These are phyloP conservation scores for Peromyscus aztecus DNA, from an alignment of 2,797 vertebrate species.

Conservation along the genomic window DNA sequence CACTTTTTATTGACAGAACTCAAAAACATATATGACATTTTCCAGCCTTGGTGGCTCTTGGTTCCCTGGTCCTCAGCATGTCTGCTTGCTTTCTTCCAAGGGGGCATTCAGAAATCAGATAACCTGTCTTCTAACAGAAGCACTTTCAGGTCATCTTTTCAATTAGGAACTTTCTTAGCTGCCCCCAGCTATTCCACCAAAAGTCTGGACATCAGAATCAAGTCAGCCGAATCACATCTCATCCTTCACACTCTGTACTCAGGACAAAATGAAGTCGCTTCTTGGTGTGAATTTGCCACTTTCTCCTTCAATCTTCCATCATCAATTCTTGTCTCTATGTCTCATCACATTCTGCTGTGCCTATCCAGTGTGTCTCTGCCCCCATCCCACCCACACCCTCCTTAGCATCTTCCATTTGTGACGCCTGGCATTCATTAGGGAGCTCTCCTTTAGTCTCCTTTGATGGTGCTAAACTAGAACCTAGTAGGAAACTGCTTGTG, in stretches of 20 bases:
- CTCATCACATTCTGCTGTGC: background rate
- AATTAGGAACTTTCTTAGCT: constrained; percentile 29
- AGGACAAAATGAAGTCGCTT: background rate
- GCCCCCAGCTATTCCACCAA: background rate
- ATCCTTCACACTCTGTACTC: background rate
- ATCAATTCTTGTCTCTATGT: background rate
- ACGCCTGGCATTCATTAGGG: background rate
- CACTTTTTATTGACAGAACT: constrained; percentile 62
- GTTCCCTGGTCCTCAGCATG: background rate
- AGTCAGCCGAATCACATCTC: background rate
- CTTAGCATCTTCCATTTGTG: background rate
- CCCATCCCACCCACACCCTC: background rate
- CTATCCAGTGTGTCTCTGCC: background rate
- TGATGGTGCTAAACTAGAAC: background rate
- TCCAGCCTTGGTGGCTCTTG: constrained; percentile 11
- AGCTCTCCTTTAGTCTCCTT: background rate
- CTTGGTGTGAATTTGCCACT: constrained; percentile 2
- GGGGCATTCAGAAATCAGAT: constrained; percentile 36
- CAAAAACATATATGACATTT: background rate
- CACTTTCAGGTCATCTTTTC: constrained; percentile 38
- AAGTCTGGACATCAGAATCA: background rate
- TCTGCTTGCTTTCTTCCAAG: constrained; percentile 28
- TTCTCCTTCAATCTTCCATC: constrained; percentile 35
- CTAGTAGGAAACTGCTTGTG: background rate
- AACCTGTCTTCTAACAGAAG: constrained; percentile 49